Evolutionary conservation across 2,888 invertebrate species (phyloP), one percentile per base, ranked within the genome.

Genomic region (Drosophila hamatofila): DNA sequence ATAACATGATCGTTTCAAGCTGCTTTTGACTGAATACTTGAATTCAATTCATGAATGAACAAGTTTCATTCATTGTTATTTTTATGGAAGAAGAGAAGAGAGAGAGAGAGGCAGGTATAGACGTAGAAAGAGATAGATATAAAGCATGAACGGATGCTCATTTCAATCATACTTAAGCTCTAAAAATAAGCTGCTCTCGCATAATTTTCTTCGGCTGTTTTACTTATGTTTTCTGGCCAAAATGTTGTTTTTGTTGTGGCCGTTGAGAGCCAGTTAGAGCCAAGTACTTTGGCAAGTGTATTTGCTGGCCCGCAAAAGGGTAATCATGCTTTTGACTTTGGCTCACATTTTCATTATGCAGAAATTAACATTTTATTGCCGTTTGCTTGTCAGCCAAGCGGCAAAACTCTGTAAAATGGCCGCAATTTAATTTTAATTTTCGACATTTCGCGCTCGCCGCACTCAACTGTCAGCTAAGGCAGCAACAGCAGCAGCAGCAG

Each of bases 391-490:
- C 63, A 64, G 80, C 58, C 46, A 55, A 55, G 67, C 72, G 76
- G 65, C 52, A 62, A 68, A 69, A 60, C 35, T 70, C 60, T 51
- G 54, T n/a, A 56, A 78, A 83, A 76, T 70, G 76, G 64, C 55
- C 60, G 75, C 79, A 81, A 79, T 87, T 87, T 74, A 76, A 83
- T 83, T 86, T 83, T 74, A 59, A 74, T 77, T 81, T 79, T 72
- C 62, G 49, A 60, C 62, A 23, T 72, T 65, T 70, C 42, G 61
- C 35, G 52, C 51, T 54, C 51, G 33, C 66, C 63, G 63, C 63
- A 64, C 63, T 44, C 51, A 51, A 30, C 27, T 51, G 65, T 54
- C 42, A 68, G 59, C 68, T 42, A 51, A 52, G 42, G 9, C 55
- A 44, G 18, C 30, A 44, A 16, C 56, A 41, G 18, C 23, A 23